Percentiles rank a stretch among this genome's conserved stretches.
phyloP scores from a whole-genome alignment of 2,797 vertebrate genomes.

The Muraenolepis orangiensis region DNA sequence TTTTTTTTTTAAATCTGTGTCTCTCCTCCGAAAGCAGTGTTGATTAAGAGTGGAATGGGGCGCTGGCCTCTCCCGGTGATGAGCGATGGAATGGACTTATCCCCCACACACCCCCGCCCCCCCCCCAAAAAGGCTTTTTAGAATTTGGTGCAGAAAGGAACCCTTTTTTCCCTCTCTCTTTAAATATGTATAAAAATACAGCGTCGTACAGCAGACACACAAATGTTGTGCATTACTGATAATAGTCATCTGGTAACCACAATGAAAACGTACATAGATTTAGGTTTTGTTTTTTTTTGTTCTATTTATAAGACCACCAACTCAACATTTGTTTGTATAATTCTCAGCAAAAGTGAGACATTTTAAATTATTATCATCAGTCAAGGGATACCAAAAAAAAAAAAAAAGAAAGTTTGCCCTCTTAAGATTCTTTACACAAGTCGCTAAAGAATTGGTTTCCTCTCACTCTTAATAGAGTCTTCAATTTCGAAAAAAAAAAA shows the following conservation, averaged over 20 bases:
- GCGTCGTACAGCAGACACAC: constrained; percentile 80
- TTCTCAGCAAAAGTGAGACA: constrained; percentile 77
- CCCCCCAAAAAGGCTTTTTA: constrained; percentile 55
- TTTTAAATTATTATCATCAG: constrained; percentile 59
- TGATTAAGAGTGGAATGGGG: no score
- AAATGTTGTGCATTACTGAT: constrained; percentile 77
- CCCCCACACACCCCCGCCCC: no score
- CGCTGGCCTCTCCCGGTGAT: no score
- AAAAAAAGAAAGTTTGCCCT: constrained; percentile 43
- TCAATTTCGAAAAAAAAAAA: constrained; percentile 63
- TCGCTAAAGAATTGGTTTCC: constrained; percentile 38
- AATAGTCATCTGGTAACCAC: constrained; percentile 68
- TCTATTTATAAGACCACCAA: constrained; percentile 68
- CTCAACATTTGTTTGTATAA: constrained; percentile 54
- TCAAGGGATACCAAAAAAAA: constrained; percentile 56
- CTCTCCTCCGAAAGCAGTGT: no score
- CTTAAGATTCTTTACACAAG: constrained; percentile 37
- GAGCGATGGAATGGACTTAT: constrained; percentile 58
- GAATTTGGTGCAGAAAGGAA: constrained; percentile 28
- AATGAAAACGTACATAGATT: constrained; percentile 62
- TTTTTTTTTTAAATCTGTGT: no score
- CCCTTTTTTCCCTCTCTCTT: constrained; percentile 26
- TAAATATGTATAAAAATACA: constrained; percentile 75
- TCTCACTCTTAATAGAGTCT: constrained; percentile 50
- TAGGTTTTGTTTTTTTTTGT: no score